A percentile compares a stretch with the other conserved stretches of the same genome.
Evolutionary conservation across 2,113 vertebrate species (phyloP).

Genomic region (Ptilonorhynchus violaceus): DNA sequence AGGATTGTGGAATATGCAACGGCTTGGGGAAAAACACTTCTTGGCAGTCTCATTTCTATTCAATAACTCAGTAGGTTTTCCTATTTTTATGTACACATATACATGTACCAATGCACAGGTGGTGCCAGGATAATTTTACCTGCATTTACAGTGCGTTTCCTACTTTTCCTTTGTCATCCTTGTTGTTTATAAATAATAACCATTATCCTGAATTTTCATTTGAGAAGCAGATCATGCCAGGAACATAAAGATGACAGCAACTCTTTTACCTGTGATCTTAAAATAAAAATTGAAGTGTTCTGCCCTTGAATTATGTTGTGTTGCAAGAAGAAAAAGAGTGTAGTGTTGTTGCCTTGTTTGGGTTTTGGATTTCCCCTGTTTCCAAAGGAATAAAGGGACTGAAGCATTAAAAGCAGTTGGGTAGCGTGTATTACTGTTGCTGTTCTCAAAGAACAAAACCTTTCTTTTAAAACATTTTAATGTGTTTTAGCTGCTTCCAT

Average conservation of each 20-base stretch:
- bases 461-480: not conserved
- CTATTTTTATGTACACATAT: not conserved
- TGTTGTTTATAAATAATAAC: not conserved
- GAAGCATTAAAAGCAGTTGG: not conserved
- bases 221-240: not conserved
- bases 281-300: not conserved
- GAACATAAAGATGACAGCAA: not conserved
- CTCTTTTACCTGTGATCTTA: not conserved
- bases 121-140: not conserved
- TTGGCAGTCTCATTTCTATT: constrained; percentile 17
- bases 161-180: not conserved
- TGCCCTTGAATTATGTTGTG: not conserved
- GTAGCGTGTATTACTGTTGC: not conserved
- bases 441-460: not conserved
- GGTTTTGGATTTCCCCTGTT: not conserved
- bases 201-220: not conserved
- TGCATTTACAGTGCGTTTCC: not conserved
- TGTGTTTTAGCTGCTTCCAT: not conserved
- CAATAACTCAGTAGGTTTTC: not conserved
- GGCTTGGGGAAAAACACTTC: not conserved
- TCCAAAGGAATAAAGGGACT: not conserved
- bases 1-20: not conserved
- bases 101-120: not conserved
- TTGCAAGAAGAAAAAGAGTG: not conserved
- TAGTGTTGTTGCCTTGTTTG: not conserved